Conservation (phyloP, 2,113 vertebrate species). For the Cheilinus undulatus region DNA sequence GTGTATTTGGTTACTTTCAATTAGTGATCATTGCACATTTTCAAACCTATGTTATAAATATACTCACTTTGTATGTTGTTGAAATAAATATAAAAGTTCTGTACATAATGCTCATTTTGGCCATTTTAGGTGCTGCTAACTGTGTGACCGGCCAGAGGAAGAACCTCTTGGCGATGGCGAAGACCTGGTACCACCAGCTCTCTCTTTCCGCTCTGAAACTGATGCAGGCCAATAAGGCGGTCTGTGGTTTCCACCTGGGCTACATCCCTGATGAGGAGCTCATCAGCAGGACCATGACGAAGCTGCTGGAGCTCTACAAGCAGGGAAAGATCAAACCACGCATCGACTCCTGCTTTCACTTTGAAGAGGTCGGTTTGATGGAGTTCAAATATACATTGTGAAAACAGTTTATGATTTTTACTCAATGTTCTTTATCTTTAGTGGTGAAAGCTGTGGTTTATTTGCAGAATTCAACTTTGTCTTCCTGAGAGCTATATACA, state of each 20-base stretch:
- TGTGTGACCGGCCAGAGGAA: conserved; percentile 89
- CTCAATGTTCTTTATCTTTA: too few relatives aligned
- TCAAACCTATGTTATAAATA: too few relatives aligned
- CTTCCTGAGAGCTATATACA: too few relatives aligned
- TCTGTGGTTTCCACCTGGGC: conserved; percentile 90
- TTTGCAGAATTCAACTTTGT: too few relatives aligned
- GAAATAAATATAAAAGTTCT: too few relatives aligned
- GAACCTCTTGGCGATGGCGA: conserved; percentile 90
- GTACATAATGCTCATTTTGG: too few relatives aligned
- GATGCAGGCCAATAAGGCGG: conserved; percentile 88
- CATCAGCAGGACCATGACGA: conserved; percentile 76
- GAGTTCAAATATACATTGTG: background rate
- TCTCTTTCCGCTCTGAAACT: conserved; percentile 88
- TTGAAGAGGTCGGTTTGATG: conserved; percentile 88
- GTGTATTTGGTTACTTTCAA: too few relatives aligned
- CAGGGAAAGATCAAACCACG: conserved; percentile 92
- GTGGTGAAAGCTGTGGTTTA: too few relatives aligned
- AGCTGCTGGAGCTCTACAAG: conserved; percentile 87
- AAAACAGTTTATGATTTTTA: too few relatives aligned
- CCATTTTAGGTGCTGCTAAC: conserved; percentile 87
- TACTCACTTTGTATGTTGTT: too few relatives aligned
- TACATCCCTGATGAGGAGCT: conserved; percentile 80
- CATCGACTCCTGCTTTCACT: conserved; percentile 92
- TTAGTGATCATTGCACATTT: too few relatives aligned
- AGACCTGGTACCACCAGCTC: conserved; percentile 95